Base-by-base conservation (phyloP, 2,888 invertebrate species). In the Tiphia femorata region DNA sequence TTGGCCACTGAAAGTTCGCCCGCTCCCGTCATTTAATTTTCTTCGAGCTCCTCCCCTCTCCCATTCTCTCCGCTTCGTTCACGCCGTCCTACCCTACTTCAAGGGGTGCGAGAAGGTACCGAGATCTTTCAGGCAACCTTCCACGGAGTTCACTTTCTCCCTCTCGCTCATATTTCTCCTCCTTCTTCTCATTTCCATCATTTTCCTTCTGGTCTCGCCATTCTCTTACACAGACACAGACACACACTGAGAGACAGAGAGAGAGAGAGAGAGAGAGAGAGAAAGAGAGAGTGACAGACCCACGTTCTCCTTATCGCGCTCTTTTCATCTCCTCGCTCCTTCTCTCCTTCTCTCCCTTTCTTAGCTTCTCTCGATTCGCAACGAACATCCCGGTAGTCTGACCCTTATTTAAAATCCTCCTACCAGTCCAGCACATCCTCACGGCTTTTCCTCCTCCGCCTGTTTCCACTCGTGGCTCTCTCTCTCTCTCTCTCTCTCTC, bases 21-120 rank as follows among this genome's bases (percentile, higher is more conserved):
- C 55, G 57, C 60, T 57, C 56, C n/a, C 68, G 74, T 75, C 76
- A 66, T 74, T 76, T 73, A 69, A 75, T 73, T 73, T 69, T 67
- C 71, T 64, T 63, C 63, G 62, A 55, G 52, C 50, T 49, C 40
- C 52, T 38, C 8, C 60, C 49, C 56, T 44, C 61, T 50, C 53
- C 42, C 20, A 48, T 25, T 49, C 17, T 27, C 6, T 17, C 29
- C n/a, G n/a, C n/a, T n/a, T n/a, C n/a, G n/a, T n/a, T n/a, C n/a
- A n/a, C n/a, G n/a, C n/a, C n/a, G n/a, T n/a, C n/a, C n/a, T n/a
- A n/a, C n/a, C n/a, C n/a, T n/a, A n/a, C n/a, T n/a, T n/a, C n/a
- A n/a, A n/a, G n/a, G n/a, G n/a, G n/a, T n/a, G n/a, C n/a, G n/a
- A n/a, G n/a, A n/a, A n/a, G n/a, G n/a, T n/a, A n/a, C n/a, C n/a